These are phyloP conservation scores for Embidobia sp. DNA, from an alignment of 2,888 invertebrate genomes.

Conservation along the genomic window DNA sequence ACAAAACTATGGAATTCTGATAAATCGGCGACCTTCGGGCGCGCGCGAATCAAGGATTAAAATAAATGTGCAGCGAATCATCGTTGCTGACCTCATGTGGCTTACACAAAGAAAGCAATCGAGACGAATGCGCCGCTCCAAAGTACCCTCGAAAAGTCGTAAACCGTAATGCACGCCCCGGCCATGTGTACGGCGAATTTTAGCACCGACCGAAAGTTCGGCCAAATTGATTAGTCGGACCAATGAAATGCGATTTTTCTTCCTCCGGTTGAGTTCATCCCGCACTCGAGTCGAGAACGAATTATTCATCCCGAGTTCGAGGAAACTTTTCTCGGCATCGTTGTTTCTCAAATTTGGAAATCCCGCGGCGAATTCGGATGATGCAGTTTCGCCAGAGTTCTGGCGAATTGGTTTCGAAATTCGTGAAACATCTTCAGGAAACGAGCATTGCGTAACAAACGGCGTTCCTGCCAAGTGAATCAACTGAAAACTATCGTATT, in stretches of 20 bases:
- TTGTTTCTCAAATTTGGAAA: slow-evolving; percentile 12
- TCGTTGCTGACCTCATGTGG: slow-evolving; percentile 44
- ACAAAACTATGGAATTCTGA: slow-evolving; percentile 26
- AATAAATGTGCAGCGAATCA: slow-evolving; percentile 63
- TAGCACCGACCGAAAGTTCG: too few relatives aligned
- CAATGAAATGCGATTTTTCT: too few relatives aligned
- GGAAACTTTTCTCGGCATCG: too few relatives aligned
- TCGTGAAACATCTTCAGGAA: neutral
- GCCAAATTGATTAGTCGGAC: too few relatives aligned
- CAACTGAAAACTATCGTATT: neutral
- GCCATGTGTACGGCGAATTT: slow-evolving; percentile 24
- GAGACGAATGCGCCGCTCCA: slow-evolving; percentile 28
- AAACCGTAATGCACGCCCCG: slow-evolving; percentile 37
- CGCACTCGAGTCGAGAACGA: too few relatives aligned
- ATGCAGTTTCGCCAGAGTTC: slow-evolving; percentile 3
- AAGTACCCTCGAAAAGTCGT: slow-evolving; percentile 45
- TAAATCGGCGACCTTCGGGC: slow-evolving; percentile 46
- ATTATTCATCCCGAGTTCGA: too few relatives aligned
- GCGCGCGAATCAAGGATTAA: slow-evolving; percentile 50
- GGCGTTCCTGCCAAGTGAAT: neutral
- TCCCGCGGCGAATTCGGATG: neutral
- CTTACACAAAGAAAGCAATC: slow-evolving; percentile 49
- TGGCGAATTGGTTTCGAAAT: slow-evolving; percentile 15
- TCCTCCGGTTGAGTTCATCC: too few relatives aligned
- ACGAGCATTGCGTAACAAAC: too few relatives aligned